Conservation (phyloP, 2,113 vertebrate species). For the Microcebus griseorufus region DNA sequence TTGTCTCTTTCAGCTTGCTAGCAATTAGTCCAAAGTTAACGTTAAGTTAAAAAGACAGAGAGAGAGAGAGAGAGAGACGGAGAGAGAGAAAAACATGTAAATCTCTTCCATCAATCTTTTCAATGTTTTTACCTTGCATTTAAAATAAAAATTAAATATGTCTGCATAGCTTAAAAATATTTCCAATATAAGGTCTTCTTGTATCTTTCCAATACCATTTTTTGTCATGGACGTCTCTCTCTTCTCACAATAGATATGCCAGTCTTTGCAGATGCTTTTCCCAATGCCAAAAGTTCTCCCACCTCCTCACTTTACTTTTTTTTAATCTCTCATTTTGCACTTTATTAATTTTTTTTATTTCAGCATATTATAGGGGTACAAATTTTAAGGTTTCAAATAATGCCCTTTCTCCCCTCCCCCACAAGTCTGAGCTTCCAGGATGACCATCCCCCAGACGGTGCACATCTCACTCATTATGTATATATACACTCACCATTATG, state of each 20-base stretch:
- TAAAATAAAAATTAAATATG: neutral
- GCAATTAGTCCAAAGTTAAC: neutral
- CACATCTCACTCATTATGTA: too few species aligned
- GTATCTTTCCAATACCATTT: neutral
- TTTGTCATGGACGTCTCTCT: neutral
- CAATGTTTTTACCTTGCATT: neutral
- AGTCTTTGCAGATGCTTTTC: neutral
- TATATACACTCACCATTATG: too few species aligned
- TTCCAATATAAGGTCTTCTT: neutral
- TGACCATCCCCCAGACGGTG: too few species aligned
- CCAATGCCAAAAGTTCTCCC: neutral
- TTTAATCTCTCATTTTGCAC: too few species aligned
- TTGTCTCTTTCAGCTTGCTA: neutral
- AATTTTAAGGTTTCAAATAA: too few species aligned
- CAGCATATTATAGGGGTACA: too few species aligned
- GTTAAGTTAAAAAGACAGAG: neutral
- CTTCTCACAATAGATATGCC: neutral
- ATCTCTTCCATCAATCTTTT: neutral
- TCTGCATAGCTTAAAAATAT: neutral
- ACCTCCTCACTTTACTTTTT: neutral
- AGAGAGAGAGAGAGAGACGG: too few species aligned
- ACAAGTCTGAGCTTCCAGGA: too few species aligned
- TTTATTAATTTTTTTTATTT: too few species aligned
- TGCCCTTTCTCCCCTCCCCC: too few species aligned
- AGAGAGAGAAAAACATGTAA: neutral